A percentile compares a stretch with the other conserved stretches of the same genome.
phyloP scores from a whole-genome alignment of 2,113 vertebrate genomes.

The Centropristis striata region DNA sequence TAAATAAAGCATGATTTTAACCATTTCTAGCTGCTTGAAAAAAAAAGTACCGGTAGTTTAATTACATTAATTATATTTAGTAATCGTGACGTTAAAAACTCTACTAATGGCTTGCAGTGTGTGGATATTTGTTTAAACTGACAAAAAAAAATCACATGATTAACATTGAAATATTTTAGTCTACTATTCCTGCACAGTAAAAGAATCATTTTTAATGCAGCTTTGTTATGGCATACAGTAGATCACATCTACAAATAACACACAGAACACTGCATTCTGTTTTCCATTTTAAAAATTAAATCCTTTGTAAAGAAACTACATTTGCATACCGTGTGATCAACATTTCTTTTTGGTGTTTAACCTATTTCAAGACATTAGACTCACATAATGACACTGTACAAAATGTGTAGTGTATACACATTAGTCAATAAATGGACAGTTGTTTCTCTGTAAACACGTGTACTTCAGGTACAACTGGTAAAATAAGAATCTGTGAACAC shows the following conservation, averaged over 20 bases:
- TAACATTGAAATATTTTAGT: not conserved
- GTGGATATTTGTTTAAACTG: not conserved
- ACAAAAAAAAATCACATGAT: not conserved
- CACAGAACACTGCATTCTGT: not conserved
- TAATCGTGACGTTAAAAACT: not conserved
- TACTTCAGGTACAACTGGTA: not conserved
- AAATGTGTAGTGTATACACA: not conserved
- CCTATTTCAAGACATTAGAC: not conserved
- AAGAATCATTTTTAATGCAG: not conserved
- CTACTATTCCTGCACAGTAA: not conserved
- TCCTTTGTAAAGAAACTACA: slow-evolving; percentile 2
- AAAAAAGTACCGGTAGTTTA: not conserved
- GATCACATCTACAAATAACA: not conserved
- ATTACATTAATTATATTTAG: not conserved
- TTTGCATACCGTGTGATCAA: too few species aligned
- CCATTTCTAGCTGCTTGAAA: not conserved
- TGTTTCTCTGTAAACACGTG: not conserved
- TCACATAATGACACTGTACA: not conserved
- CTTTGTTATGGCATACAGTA: not conserved
- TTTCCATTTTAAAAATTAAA: not conserved
- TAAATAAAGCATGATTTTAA: not conserved
- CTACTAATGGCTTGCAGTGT: not conserved
- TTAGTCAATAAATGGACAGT: not conserved
- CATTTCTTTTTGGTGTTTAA: not conserved
- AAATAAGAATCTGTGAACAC: not conserved